Evolutionary conservation across 2,113 vertebrate genomes (phyloP), one percentile per base, ranked within the genome.

Genomic region (Paracanthobrama guichenoti): DNA sequence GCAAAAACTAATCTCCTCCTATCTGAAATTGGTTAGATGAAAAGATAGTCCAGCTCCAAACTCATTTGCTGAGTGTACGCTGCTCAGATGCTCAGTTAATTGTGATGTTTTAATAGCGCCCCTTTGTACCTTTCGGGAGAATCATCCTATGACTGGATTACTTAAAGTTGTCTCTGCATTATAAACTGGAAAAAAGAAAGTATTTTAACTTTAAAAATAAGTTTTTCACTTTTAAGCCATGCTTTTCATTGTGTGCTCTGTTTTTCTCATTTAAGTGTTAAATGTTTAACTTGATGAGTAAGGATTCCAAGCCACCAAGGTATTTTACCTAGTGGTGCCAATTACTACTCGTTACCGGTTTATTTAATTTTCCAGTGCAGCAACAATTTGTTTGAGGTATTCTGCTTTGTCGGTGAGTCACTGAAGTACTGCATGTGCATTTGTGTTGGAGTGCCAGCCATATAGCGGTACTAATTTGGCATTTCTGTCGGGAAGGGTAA

Each of bases 251-350:
- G 75, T 60, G 31, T 78, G 53, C 31, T 79, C 39, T 79, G 6
- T 62, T 44, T 62, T 44, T 79, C 24, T 46, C 39, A 79, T 62
- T 62, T 44, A 44, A 24, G 39, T 79, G 77, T 64, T 79, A 79
- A 24, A 79, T 79, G 55, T 62, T 79, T 79, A 62, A 62, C 76
- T 44, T 79, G 26, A 79, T 79, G 76, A 79, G 28, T 42, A 77
- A 57, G n/a, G 42, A 79, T 79, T 44, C 35, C 39, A 4, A 31
- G 74, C 48, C 20, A 31, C 28, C 22, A 71, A 46, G 6, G 74
- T 42, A 62, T 79, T 62, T 78, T 46, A 62, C 55, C 13, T 18
- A 44, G 35, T 44, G 55, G 55, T 42, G 22, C 57, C 39, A 79
- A 79, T 59, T 62, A 79, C 14, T 62, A 62, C 3, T 79, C 35